Base-by-base conservation (phyloP, 2,113 vertebrate genomes). In the Entelurus aequoreus region DNA sequence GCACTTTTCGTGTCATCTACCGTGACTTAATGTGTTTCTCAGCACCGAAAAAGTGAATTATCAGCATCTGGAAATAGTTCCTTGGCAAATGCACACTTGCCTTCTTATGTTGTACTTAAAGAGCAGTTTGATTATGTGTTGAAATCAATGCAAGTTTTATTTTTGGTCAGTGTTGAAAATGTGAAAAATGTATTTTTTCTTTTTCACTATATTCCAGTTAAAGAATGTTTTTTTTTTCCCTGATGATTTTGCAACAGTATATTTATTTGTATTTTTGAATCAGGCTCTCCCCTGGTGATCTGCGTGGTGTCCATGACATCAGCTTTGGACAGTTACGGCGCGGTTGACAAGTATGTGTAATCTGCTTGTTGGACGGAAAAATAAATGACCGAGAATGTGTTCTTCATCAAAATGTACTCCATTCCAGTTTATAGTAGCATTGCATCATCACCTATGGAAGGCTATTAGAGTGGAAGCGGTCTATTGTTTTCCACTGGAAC, bases 221-320 rank as follows among this genome's bases (percentile, higher is more conserved):
- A 53, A 12, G 5, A 11, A 16, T 58, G 37, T 11, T 11, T 10
- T 16, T 42, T 40, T 15, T 12, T 35, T n/a, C 38, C 19, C 4
- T 6, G 5, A 58, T 46, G n/a, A 57, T 46, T 19, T 58, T 28
- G n/a, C 38, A 58, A 21, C 37, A 44, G 15, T 44, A 16, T 44
- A 8, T 59, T 14, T 28, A 28, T 55, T 55, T 10, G 38, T 63
- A 21, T 54, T 49, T 74, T 75, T 68, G 21, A 8, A 16, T 6
- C 84, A 99, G 97, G 97, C 6, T 92, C 87, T 61, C 94, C 97
- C 0, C 64, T 98, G 44, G 67, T 97, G 65, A 93, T 98, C 61
- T 98, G 94, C 48, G 68, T 91, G 5, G 85, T 98, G 48, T 95
- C 95, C n/a, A 57, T 94, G n/a, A 85, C 90, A 0, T 91, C 88